Evolutionary conservation across 2,888 invertebrate species (phyloP).

Genomic region (Gastrophysa polygoni): DNA sequence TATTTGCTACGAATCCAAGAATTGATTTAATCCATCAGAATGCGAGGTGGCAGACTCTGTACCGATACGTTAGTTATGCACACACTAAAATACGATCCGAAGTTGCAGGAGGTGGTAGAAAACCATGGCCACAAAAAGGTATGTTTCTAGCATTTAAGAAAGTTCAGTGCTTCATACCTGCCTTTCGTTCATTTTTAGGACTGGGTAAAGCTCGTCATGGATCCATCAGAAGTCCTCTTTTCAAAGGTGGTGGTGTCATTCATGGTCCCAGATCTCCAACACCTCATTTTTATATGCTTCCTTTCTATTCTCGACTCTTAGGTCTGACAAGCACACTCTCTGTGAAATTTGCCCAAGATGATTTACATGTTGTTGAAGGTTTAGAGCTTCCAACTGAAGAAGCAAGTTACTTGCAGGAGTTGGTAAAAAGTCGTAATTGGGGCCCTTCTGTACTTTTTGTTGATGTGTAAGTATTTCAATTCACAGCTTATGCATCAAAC

Average conservation of each 20-base stretch:
- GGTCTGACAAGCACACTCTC: constrained; percentile 87
- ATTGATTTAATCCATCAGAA: constrained; percentile 88
- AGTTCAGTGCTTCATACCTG: background rate
- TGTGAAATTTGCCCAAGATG: constrained; percentile 93
- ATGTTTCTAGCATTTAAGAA: background rate
- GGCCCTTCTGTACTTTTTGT: constrained; percentile 94
- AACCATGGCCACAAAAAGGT: constrained; percentile 98
- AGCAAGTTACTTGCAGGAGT: constrained; percentile 74
- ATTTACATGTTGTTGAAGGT: constrained; percentile 87
- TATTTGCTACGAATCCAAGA: constrained; percentile 83
- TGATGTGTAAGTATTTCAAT: constrained; percentile 71
- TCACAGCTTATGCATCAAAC: background rate
- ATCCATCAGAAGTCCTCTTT: constrained; percentile 88
- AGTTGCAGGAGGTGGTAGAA: constrained; percentile 85
- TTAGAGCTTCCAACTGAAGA: constrained; percentile 87
- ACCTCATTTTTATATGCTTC: constrained; percentile 92
- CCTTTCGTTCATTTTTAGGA: constrained; percentile 39
- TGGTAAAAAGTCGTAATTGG: constrained; percentile 89
- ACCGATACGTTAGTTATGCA: constrained; percentile 81
- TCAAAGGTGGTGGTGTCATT: constrained; percentile 79
- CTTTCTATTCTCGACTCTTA: constrained; percentile 73
- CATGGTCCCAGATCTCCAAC: constrained; percentile 93
- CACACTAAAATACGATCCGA: constrained; percentile 82
- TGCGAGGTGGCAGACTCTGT: constrained; percentile 83
- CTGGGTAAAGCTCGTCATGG: constrained; percentile 90